A percentile compares a stretch with the other conserved stretches of the same genome.
phyloP scores from a whole-genome alignment of 2,888 invertebrate species.

The Zygothrica quintamaculata region DNA sequence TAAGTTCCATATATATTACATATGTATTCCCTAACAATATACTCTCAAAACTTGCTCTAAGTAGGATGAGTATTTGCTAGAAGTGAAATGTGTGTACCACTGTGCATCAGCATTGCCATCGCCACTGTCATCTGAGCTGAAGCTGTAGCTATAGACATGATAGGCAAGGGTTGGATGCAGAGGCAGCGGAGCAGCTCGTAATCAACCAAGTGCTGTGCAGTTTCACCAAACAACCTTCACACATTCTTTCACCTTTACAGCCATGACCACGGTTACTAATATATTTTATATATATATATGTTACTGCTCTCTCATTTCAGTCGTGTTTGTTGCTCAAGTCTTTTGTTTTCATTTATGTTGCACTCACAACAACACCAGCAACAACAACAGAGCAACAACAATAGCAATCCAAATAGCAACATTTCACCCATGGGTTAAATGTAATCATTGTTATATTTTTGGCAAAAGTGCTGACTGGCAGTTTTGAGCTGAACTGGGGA shows the following conservation, averaged over 20 bases:
- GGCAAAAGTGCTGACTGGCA: conserved; percentile 65
- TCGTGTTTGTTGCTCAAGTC: conserved; percentile 75
- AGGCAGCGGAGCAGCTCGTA: conserved; percentile 44
- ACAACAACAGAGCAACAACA: conserved; percentile 12
- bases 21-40: no score
- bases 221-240: conserved; percentile 84
- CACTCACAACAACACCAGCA: conserved; percentile 38
- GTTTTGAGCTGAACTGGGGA: conserved; percentile 3
- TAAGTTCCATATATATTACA: no score
- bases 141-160: conserved; percentile 27
- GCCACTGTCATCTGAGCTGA: conserved; percentile 59
- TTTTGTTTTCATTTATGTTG: conserved; percentile 67
- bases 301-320: conserved; percentile 30
- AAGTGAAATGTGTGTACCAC: no score
- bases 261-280: conserved; percentile 84
- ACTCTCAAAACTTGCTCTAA: no score
- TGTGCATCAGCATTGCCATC: conserved; percentile 14
- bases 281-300: conserved; percentile 43
- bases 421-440: conserved; percentile 55
- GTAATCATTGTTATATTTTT: conserved; percentile 79
- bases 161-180: no score
- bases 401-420: conserved; percentile 20
- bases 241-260: conserved; percentile 83
- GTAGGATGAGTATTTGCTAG: no score
- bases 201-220: conserved; percentile 73